Evolutionary conservation across 2,797 vertebrate genomes (phyloP).

Genomic region (Malacoraja senta): DNA sequence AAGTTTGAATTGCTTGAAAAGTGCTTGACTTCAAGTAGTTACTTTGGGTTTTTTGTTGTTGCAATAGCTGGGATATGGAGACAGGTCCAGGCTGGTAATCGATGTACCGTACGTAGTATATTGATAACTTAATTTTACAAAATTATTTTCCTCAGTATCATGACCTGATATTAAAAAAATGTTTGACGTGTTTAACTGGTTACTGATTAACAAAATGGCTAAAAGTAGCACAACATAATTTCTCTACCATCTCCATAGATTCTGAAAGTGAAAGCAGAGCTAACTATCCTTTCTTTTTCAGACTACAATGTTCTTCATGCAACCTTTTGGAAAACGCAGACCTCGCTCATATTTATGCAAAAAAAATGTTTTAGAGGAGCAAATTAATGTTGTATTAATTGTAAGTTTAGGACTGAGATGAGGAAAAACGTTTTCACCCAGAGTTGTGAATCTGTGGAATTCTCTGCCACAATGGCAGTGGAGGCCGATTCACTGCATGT

Average conservation of each 20-base stretch:
- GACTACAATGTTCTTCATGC: no score
- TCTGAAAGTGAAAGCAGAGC: background rate
- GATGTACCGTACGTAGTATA: background rate
- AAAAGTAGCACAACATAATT: background rate
- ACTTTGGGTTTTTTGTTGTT: background rate
- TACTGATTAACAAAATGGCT: conserved; percentile 15
- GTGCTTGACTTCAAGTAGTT: background rate
- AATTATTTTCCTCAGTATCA: background rate
- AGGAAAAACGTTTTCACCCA: no score
- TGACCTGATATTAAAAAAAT: background rate
- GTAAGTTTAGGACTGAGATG: background rate
- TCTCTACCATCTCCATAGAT: background rate
- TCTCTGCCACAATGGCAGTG: no score
- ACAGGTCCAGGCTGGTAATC: no score
- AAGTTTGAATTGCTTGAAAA: background rate
- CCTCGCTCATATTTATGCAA: background rate
- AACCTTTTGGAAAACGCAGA: background rate
- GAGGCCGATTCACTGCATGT: no score
- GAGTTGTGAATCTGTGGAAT: no score
- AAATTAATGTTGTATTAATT: background rate
- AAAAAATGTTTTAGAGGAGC: background rate
- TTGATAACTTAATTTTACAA: background rate
- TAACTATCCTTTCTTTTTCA: background rate
- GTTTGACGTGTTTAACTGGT: background rate
- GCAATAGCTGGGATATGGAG: no score